Base-by-base conservation (phyloP, 2,797 vertebrate species). In the Macrochelys suwanniensis region DNA sequence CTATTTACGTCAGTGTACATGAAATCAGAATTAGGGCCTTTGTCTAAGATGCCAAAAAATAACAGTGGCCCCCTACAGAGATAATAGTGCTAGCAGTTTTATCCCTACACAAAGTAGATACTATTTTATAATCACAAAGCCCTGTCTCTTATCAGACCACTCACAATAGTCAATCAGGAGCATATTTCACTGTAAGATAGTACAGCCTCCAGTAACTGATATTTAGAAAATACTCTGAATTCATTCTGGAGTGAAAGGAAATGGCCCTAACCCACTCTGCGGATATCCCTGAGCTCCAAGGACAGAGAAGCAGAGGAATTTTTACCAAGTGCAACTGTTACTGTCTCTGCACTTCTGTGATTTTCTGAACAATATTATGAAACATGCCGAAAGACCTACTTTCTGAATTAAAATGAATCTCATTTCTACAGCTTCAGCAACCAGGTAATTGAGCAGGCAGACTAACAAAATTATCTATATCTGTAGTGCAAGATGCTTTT, bases 361-460 rank as follows among this genome's bases (percentile, higher is more conserved):
- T 61, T 86, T 87, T 97, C 94, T 88, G 90, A 97, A 92, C 84
- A 91, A 45, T 93, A 89, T 93, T n/a, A 53, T 93, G 94, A 95
- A 96, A 86, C 76, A 88, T 42, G 21, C 19, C 19, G 84, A 59
- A 42, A 57, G 54, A 59, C 26, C 12, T 45, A 8, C 54, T 82
- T 82, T 82, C 53, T 82, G 53, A 90, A 96, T 95, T 87, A 89
- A 92, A 91, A 53, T 84, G 80, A 90, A 92, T 97, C 95, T 95
- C 89, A 93, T 97, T 94, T 96, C 33, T 96, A 95, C 88, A 65
- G 90, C 93, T 95, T 97, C 88, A 90, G 93, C 94, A 95, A n/a
- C 50, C 42, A 95, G 93, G 56, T 96, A 96, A 95, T 92, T 95
- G 95, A 88, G 78, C 93, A 90, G 91, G 93, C 90, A 96, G 94